Conservation (phyloP, 2,888 invertebrate species). For the Tenthredo mesomela region DNA sequence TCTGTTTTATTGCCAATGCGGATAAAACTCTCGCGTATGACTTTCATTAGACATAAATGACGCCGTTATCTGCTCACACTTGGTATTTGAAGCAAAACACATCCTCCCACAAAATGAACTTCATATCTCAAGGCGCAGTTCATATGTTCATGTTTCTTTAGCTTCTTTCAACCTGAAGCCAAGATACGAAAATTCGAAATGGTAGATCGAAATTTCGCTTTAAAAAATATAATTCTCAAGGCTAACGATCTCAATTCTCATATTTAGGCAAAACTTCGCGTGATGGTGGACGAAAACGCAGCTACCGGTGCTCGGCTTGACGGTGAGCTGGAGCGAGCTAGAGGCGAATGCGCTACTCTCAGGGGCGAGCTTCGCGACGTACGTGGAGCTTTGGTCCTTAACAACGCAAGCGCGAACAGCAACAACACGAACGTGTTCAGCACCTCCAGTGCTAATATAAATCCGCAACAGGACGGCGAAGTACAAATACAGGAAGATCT, state of each 20-base stretch:
- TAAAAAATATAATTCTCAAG: background rate
- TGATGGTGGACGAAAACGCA: constrained; percentile 93
- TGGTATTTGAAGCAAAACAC: no score
- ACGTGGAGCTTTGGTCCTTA: constrained; percentile 74
- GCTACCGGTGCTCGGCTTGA: constrained; percentile 79
- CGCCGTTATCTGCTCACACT: background rate
- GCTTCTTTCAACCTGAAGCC: no score
- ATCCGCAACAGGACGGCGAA: constrained; percentile 59
- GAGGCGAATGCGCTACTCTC: constrained; percentile 82
- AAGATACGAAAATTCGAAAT: no score
- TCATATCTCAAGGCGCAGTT: no score
- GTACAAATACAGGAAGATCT: constrained; percentile 63
- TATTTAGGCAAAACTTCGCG: constrained; percentile 87
- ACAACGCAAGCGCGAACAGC: constrained; percentile 62
- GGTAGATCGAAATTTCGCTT: no score
- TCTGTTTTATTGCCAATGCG: constrained; percentile 10
- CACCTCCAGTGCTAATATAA: constrained; percentile 60
- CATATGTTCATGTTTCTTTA: no score
- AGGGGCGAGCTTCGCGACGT: constrained; percentile 80
- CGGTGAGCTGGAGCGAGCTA: constrained; percentile 83
- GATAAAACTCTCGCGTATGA: background rate
- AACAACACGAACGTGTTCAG: constrained; percentile 65
- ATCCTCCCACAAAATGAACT: no score
- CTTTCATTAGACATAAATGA: background rate
- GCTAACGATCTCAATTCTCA: background rate